Base-by-base conservation (phyloP, 2,797 vertebrate species). In the Channallabes apus region DNA sequence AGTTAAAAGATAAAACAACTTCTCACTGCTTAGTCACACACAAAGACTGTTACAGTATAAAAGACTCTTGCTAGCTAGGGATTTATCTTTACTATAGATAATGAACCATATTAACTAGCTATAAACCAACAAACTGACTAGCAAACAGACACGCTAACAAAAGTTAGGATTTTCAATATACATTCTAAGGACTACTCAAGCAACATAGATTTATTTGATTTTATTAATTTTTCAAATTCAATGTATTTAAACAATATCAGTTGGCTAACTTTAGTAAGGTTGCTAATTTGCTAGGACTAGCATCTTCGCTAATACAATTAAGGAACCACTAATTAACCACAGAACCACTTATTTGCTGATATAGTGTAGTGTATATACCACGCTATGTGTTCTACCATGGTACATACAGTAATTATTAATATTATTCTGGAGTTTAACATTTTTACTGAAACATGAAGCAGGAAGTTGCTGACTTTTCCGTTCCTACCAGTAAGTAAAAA, bases 401-500 rank as follows among this genome's bases (percentile, higher is more conserved):
- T 46, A 8, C 8, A 46, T 46, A 11, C n/a, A n/a, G n/a, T n/a
- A n/a, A 46, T 46, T 46, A 46, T 46, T 46, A 46, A 11, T 11
- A 46, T 46, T 2, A 46, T 46, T 46, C 9, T 46, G 46, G 11
- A 46, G 9, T 46, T 46, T 11, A 11, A 11, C 9, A 11, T 11
- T 35, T 64, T 51, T 29, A 65, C 27, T 51, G 35, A 15, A 64
- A 7, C 9, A 82, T n/a, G 82, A 84, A 77, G 51, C 54, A 82
- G 81, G 82, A 83, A 73, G n/a, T 3, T 14, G 38, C 22, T 0
- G 8, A 9, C 29, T 32, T 59, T 77, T 64, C 20, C 41, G 46
- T 67, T 68, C 73, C 46, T 84, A 77, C 24, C 82, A 3, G 73
- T 77, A 78, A 84, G 3, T 27, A 41, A 32, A 35, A 84, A 78